Evolutionary conservation across 2,113 vertebrate species (phyloP).

Genomic region (Otocyon megalotis): DNA sequence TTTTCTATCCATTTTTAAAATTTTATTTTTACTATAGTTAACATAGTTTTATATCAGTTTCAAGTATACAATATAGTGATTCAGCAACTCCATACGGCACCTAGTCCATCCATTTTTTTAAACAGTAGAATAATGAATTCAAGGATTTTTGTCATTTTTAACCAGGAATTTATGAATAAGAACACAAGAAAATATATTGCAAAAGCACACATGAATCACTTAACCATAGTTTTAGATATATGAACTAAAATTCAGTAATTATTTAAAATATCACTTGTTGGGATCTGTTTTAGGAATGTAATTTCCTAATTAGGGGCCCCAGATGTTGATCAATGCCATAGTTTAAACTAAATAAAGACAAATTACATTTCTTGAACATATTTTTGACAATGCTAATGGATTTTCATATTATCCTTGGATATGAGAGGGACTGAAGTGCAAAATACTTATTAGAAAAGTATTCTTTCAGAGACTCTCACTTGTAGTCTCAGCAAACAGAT

Average conservation of each 20-base stretch:
- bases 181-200: not conserved
- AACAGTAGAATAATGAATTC: not conserved
- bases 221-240: not conserved
- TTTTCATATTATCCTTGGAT: not conserved
- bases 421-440: not conserved
- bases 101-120: not conserved
- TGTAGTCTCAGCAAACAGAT: slow-evolving; percentile 17
- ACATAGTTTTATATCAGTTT: not conserved
- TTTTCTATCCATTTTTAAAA: not conserved
- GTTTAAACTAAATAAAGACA: not conserved
- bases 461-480: not conserved
- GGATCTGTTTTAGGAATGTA: not conserved
- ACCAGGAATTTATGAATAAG: not conserved
- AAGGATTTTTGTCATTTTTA: not conserved
- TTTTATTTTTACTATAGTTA: not conserved
- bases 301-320: not conserved
- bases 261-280: not conserved
- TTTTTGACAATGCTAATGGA: not conserved
- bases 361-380: not conserved
- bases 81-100: not conserved
- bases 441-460: slow-evolving; percentile 16
- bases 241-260: not conserved
- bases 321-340: not conserved
- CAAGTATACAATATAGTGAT: not conserved
- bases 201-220: not conserved